Conservation (phyloP, 2,797 vertebrate genomes). For the Heterohyrax brucei region DNA sequence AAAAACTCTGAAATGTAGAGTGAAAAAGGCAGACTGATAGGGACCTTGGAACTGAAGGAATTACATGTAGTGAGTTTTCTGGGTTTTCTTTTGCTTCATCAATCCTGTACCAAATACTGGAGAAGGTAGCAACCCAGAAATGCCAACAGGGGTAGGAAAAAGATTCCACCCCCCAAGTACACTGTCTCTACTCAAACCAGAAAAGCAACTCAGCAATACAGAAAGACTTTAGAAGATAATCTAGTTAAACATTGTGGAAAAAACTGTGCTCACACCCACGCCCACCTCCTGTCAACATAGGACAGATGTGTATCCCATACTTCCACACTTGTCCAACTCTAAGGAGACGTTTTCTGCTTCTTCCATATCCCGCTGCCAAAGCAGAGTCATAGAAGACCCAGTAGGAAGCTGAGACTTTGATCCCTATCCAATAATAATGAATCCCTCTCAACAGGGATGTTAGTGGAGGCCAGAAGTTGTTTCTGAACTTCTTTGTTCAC, state of each 20-base stretch:
- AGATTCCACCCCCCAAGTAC: neutral
- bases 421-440: neutral
- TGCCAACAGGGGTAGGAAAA: neutral
- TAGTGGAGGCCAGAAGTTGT: neutral
- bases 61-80: neutral
- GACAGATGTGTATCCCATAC: neutral
- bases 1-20: neutral
- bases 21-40: neutral
- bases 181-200: neutral
- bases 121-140: neutral
- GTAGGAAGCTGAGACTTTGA: neutral
- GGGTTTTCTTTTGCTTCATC: neutral
- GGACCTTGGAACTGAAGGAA: neutral
- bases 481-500: neutral
- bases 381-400: neutral
- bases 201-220: neutral
- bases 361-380: neutral
- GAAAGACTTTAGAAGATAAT: neutral
- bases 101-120: neutral
- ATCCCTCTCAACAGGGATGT: neutral
- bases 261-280: too few species aligned
- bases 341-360: neutral
- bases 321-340: neutral
- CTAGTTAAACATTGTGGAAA: neutral
- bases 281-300: neutral